phyloP scores from a whole-genome alignment of 2,888 invertebrate species.

The Drosophila recens region DNA sequence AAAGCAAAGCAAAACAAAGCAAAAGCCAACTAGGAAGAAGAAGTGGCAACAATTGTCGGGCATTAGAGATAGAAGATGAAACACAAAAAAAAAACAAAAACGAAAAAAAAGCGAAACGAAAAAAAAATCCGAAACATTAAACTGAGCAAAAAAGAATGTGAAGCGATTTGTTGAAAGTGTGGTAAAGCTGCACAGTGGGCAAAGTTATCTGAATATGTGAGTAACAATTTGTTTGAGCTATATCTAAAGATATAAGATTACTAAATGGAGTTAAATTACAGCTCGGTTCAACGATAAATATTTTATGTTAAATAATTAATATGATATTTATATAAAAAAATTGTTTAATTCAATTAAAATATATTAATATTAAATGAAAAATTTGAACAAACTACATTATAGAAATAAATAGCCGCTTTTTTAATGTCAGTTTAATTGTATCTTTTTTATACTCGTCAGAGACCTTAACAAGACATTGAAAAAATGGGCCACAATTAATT shows the following conservation, averaged over 20 bases:
- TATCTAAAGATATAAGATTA: too few relatives aligned
- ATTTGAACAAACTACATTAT: too few relatives aligned
- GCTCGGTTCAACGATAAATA: too few relatives aligned
- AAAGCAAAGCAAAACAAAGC: conserved; percentile 59
- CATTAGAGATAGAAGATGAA: conserved; percentile 76
- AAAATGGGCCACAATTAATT: too few relatives aligned
- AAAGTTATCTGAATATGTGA: not conserved
- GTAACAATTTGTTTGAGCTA: not conserved
- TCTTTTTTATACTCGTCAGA: too few relatives aligned
- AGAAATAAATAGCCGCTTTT: too few relatives aligned
- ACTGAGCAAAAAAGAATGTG: conserved; percentile 71
- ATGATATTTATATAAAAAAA: too few relatives aligned
- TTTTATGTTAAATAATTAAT: too few relatives aligned
- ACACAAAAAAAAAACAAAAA: conserved; percentile 36
- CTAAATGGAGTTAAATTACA: not conserved
- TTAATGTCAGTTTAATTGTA: too few relatives aligned
- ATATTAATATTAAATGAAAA: too few relatives aligned
- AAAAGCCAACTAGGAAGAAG: conserved; percentile 72
- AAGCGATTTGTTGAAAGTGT: conserved; percentile 76
- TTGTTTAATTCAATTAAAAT: too few relatives aligned
- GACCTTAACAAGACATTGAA: too few relatives aligned
- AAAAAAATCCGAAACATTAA: conserved; percentile 57
- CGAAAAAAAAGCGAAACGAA: conserved; percentile 23
- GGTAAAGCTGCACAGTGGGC: conserved; percentile 53
- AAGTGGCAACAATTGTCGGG: conserved; percentile 79